phyloP scores from a whole-genome alignment of 2,888 invertebrate genomes.

The Drosophila mercatorum region DNA sequence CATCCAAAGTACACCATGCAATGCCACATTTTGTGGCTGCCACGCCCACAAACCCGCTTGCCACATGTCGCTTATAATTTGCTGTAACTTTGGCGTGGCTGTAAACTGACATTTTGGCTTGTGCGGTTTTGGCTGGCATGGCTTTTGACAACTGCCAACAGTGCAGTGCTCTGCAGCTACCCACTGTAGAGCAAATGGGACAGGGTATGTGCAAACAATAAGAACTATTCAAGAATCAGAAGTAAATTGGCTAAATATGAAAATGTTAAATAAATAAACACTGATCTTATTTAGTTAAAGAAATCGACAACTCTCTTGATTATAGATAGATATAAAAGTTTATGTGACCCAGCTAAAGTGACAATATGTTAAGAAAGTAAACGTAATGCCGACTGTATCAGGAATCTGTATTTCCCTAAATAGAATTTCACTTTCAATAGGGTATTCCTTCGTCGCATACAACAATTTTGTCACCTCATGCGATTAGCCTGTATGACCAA shows the following conservation, averaged over 20 bases:
- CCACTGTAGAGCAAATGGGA: neutral
- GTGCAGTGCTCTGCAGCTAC: constrained; percentile 13
- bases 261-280: neutral
- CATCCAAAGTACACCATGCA: constrained; percentile 12
- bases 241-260: neutral
- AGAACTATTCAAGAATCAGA: neutral
- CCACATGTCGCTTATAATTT: constrained; percentile 75
- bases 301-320: neutral
- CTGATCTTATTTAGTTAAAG: neutral
- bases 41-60: constrained; percentile 39
- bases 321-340: too few relatives aligned
- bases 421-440: neutral
- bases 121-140: constrained; percentile 46
- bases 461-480: constrained; percentile 4
- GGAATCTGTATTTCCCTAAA: too few relatives aligned
- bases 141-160: constrained; percentile 38
- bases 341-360: neutral
- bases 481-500: constrained; percentile 6
- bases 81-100: constrained; percentile 57
- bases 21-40: constrained; percentile 60
- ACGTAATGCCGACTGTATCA: too few relatives aligned
- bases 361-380: neutral
- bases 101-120: constrained; percentile 62
- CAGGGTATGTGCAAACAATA: neutral
- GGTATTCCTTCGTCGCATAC: neutral